Evolutionary conservation across 1,140 invertebrate species (phyloP).

Genomic region (Pseudomyrmex concolor): DNA sequence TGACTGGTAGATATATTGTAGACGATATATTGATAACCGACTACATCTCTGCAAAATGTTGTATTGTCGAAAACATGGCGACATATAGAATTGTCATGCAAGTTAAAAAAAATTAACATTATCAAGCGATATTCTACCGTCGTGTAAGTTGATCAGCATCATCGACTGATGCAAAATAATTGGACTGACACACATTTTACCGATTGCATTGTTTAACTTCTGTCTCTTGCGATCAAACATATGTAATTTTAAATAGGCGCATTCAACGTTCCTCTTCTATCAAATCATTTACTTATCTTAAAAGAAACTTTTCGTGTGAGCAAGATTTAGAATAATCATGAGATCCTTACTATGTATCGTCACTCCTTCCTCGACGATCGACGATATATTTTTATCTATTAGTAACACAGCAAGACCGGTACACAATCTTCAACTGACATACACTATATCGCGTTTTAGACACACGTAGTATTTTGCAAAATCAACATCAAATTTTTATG

Average conservation of each 20-base stretch:
- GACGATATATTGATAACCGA: not conserved
- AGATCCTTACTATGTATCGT: conserved; percentile 43
- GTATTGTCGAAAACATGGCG: not conserved
- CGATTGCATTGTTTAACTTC: not conserved
- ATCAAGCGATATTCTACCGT: not conserved
- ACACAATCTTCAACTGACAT: conserved; percentile 1
- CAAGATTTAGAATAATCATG: not conserved
- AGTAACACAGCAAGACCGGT: not conserved
- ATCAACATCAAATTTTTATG: not conserved
- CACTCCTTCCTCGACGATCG: conserved; percentile 40
- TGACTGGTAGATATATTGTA: too few relatives aligned
- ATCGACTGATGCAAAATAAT: not conserved
- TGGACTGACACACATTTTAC: not conserved
- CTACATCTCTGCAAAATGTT: not conserved
- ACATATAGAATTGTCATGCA: not conserved
- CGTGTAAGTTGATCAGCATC: not conserved
- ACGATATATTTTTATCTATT: conserved; percentile 49
- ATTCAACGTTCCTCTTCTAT: not conserved
- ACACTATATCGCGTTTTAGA: conserved; percentile 33
- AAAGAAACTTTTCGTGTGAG: not conserved
- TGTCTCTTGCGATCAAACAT: not conserved
- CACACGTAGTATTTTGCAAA: not conserved
- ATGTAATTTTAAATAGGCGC: not conserved
- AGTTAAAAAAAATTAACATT: not conserved
- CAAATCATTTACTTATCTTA: too few relatives aligned